Evolutionary conservation across 2,888 invertebrate genomes (phyloP), one percentile per base, ranked within the genome.

Genomic region (Protophormia terraenovae): DNA sequence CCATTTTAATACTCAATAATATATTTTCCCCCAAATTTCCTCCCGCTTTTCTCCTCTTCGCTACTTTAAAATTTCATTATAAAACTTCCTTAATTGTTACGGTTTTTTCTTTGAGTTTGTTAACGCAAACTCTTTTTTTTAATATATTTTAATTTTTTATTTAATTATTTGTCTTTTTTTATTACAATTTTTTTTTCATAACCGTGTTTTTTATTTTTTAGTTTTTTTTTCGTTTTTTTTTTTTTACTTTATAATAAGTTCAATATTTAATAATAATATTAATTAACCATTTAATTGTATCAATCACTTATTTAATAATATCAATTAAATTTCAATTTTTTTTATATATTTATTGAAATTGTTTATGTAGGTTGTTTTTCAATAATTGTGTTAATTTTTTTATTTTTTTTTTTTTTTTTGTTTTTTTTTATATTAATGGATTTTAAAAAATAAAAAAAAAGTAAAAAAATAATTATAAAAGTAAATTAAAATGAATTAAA

Each of bases 281-380:
- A 86, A 86, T 83, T 83, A 83, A 83, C 79, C 80, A 77, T 76
- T 77, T 83, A 83, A 77, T 77, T 86, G 76, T 83, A 81, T 84
- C 78, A 77, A 84, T 84, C 47, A 75, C 69, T 85, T 85, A 82
- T 78, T 66, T 53, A 69, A 78, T 82, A 82, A 85, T 78, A 81
- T 75, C 64, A 85, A 78, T 81, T 78, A 75, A 32, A 58, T 79
- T 19, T 71, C n/a, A n/a, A n/a, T n/a, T n/a, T n/a, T n/a, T n/a
- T n/a, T n/a, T n/a, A n/a, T 73, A 27, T 14, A 29, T 64, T 53
- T 71, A 32, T 64, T 69, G 22, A 29, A 66, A 32, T 58, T 27
- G 58, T 24, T 10, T 62, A 10, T 62, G 53, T 62, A 72, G 24
- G 14, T 45, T n/a, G n/a, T 55, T 80, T 55, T 72, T 45, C 62